Evolutionary conservation across 1,140 invertebrate species (phyloP).

Genomic region (Hestina assimilis): DNA sequence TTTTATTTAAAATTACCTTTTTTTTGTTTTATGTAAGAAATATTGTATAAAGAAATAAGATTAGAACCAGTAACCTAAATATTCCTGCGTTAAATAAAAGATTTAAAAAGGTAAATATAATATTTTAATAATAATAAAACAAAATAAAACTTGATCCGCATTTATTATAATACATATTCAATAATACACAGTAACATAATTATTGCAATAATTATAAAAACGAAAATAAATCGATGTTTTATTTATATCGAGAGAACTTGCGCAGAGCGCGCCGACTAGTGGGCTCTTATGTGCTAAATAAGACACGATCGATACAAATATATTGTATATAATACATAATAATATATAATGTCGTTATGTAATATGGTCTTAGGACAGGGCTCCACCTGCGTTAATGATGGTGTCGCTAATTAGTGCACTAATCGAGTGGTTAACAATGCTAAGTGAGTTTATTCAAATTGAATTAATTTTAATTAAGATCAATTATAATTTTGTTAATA

Average conservation of each 20-base stretch:
- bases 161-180: slow-evolving; percentile 69
- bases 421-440: too few relatives aligned
- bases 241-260: slow-evolving; percentile 43
- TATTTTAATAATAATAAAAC: slow-evolving; percentile 24
- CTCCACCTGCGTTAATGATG: too few relatives aligned
- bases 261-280: slow-evolving; percentile 52
- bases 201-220: slow-evolving; percentile 46
- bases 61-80: too few relatives aligned
- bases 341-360: too few relatives aligned
- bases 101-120: neutral
- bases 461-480: too few relatives aligned
- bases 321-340: neutral
- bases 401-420: too few relatives aligned
- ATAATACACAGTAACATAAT: slow-evolving; percentile 63
- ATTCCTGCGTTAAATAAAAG: neutral
- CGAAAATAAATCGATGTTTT: slow-evolving; percentile 54
- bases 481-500: too few relatives aligned
- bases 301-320: neutral
- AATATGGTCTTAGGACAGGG: too few relatives aligned
- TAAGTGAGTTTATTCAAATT: too few relatives aligned
- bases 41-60: too few relatives aligned
- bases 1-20: slow-evolving; percentile 1
- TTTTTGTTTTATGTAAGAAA: neutral
- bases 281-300: neutral
- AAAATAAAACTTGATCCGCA: slow-evolving; percentile 58